Base-by-base conservation (phyloP, 2,113 vertebrate genomes). In the Puntigrus tetrazona region DNA sequence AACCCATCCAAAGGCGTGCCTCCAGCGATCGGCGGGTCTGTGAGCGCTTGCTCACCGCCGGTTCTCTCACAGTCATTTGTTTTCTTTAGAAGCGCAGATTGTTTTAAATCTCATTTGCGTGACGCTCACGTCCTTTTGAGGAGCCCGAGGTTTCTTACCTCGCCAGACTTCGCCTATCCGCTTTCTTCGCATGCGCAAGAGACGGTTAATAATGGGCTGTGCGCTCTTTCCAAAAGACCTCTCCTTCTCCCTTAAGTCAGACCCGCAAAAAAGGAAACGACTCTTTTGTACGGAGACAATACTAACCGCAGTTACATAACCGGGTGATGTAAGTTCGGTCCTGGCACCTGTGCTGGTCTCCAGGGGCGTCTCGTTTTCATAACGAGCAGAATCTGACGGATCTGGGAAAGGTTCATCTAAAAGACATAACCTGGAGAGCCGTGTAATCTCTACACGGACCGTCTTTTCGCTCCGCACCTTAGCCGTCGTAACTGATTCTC, bases 261-360 rank as follows among this genome's bases (percentile, higher is more conserved):
- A 59, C n/a, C 77, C 38, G n/a, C 43, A 73, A 57, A 84, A 65
- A 78, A 74, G 79, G 43, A 80, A 41, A 83, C 74, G 18, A 20
- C 20, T 22, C 31, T 43, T 72, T 67, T 87, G 43, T 29, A 70
- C 16, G 80, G 14, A 70, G 16, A 61, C 27, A 36, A 36, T 84
- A 65, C 65, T 79, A 41, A n/a, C 29, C 80, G 10, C 6, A 25
- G 86, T 92, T 81, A 57, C 55, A 78, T 81, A 86, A 38, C n/a
- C 4, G 36, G 67, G 79, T 93, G 90, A 90, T 89, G 73, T 90
- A 91, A 92, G 80, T 3, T 2, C 82, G 78, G 80, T 89, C 10
- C 87, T 76, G 84, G 87, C 86, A 87, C 85, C 87, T 90, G 78
- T 85, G 88, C 34, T 73, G 34, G 25, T 57, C 65, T 73, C n/a